These are phyloP conservation scores for Erebia epiphron DNA, from an alignment of 2,888 invertebrate genomes.

Conservation along the genomic window DNA sequence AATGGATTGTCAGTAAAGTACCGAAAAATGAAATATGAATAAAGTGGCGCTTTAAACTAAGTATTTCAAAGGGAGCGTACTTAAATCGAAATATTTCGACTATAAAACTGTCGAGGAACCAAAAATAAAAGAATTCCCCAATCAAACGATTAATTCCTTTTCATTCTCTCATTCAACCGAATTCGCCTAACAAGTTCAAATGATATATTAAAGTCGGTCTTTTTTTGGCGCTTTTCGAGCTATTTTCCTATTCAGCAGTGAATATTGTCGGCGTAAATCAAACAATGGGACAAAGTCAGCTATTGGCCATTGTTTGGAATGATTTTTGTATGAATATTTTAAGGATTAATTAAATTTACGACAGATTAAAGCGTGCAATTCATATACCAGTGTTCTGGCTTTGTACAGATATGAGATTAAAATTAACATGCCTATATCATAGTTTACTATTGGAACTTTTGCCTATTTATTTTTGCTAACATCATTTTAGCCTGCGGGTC, in stretches of 20 bases:
- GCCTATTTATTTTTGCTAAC: no score
- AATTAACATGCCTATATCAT: background rate
- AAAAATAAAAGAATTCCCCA: constrained; percentile 30
- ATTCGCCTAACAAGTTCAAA: constrained; percentile 41
- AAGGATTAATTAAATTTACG: constrained; percentile 25
- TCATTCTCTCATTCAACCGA: constrained; percentile 42
- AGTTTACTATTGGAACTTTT: background rate
- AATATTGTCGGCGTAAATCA: constrained; percentile 38
- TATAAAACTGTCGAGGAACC: background rate
- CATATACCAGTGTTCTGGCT: constrained; percentile 3
- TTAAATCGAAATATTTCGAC: constrained; percentile 18
- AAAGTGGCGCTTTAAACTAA: background rate
- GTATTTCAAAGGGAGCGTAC: background rate
- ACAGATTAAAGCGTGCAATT: constrained; percentile 14
- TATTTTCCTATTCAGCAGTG: constrained; percentile 36
- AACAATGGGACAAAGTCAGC: constrained; percentile 32
- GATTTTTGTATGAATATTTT: constrained; percentile 28
- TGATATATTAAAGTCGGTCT: constrained; percentile 42
- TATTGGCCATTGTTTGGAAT: constrained; percentile 26
- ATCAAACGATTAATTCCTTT: constrained; percentile 38
- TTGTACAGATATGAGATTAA: constrained; percentile 1
- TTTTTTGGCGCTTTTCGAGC: constrained; percentile 36
- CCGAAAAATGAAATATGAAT: no score
- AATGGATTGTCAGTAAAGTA: no score
- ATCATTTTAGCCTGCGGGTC: no score